These are phyloP conservation scores for Cinclus cinclus DNA, from an alignment of 2,113 vertebrate species.

Conservation along the genomic window DNA sequence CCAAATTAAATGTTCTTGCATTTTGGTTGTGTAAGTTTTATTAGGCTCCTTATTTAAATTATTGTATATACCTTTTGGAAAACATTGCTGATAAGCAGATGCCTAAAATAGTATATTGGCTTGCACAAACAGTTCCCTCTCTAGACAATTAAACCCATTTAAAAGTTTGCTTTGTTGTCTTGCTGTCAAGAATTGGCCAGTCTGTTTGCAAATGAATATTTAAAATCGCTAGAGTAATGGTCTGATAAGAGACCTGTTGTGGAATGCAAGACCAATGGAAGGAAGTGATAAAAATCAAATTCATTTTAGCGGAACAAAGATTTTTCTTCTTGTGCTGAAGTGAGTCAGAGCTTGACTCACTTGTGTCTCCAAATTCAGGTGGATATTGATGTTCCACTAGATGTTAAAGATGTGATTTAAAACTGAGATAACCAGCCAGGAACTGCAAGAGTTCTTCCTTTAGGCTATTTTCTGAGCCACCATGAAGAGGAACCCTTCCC, in stretches of 20 bases:
- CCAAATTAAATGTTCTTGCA: background rate
- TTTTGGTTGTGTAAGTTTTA: background rate
- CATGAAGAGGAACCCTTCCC: background rate
- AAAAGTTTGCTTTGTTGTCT: background rate
- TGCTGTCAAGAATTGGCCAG: background rate
- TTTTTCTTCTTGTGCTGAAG: background rate
- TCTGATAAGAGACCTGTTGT: background rate
- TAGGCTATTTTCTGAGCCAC: background rate
- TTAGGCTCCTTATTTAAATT: background rate
- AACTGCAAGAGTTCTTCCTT: background rate
- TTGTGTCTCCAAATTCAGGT: background rate
- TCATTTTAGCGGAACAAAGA: background rate
- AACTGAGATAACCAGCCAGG: background rate
- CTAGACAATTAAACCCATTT: background rate
- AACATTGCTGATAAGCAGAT: background rate
- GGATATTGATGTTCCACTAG: background rate
- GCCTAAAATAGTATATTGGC: background rate
- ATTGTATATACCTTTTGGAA: background rate
- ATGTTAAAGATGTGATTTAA: background rate
- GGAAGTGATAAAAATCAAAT: background rate
- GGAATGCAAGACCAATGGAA: background rate
- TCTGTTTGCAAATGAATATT: background rate
- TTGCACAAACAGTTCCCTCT: background rate
- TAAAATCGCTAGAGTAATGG: background rate
- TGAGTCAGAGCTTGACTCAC: background rate